A percentile compares a stretch with the other conserved stretches of the same genome.
Evolutionary conservation across 2,888 invertebrate genomes (phyloP).

Genomic region (Parnassius apollo): DNA sequence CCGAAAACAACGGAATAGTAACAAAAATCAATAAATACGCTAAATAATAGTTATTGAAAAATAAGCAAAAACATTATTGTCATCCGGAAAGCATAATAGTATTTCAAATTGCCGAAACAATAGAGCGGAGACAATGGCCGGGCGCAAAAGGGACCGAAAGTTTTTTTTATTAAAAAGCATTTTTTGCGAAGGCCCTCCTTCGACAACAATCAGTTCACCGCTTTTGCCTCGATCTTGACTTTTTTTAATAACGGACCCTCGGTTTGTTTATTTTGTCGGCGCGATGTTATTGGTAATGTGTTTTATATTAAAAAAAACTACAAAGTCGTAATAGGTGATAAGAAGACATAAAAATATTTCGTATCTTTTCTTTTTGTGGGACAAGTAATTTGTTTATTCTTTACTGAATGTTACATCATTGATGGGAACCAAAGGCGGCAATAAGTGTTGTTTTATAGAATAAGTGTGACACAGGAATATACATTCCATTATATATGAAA

Average conservation of each 20-base stretch:
- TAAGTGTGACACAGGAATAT: too few species aligned
- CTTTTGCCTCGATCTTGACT: conserved; percentile 47
- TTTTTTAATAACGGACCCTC: conserved; percentile 68
- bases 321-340: conserved; percentile 30
- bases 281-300: conserved; percentile 59
- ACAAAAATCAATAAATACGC: conserved; percentile 64
- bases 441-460: too few species aligned
- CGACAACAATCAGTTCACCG: conserved; percentile 72
- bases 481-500: too few species aligned
- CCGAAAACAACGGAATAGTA: conserved; percentile 24
- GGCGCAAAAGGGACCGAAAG: conserved; percentile 66
- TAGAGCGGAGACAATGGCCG: conserved; percentile 74
- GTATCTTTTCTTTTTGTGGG: too few species aligned
- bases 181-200: conserved; percentile 68
- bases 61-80: conserved; percentile 75
- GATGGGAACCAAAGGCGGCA: too few species aligned
- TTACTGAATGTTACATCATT: too few species aligned
- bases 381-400: too few species aligned
- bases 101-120: conserved; percentile 77
- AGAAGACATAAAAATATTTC: conserved; percentile 26
- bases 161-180: conserved; percentile 51
- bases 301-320: conserved; percentile 46
- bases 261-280: conserved; percentile 72
- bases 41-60: conserved; percentile 78
- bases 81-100: conserved; percentile 79